Percentiles rank a stretch among this genome's conserved stretches.
Evolutionary conservation across 2,797 vertebrate species (phyloP).

Genomic region (Gallinago stenura): DNA sequence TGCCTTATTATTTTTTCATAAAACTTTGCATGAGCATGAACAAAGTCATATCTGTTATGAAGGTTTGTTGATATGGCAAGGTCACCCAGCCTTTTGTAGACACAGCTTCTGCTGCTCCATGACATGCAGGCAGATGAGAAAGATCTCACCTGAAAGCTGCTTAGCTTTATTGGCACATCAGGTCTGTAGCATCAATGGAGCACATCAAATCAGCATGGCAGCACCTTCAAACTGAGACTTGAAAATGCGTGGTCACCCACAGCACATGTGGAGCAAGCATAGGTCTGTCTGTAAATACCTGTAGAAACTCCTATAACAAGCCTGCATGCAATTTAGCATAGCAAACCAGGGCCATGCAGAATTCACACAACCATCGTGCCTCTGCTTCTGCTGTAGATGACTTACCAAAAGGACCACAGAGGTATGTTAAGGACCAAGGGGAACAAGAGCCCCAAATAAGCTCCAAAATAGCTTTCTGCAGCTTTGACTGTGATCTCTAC

Average conservation of each 20-base stretch:
- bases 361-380: background rate
- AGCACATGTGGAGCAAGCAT: background rate
- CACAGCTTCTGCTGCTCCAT: background rate
- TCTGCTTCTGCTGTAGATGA: background rate
- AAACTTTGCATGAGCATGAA: background rate
- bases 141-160: background rate
- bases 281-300: background rate
- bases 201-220: background rate
- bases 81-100: background rate
- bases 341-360: background rate
- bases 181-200: background rate
- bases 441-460: background rate
- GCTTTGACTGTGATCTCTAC: background rate
- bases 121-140: background rate
- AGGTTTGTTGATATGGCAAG: background rate
- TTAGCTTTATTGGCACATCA: background rate
- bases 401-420: background rate
- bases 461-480: background rate
- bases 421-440: background rate
- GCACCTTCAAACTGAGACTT: background rate
- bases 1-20: too few species aligned
- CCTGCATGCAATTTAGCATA: rapidly evolving
- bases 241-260: background rate
- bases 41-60: background rate
- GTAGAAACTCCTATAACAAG: background rate